These are phyloP conservation scores for Pentamera pediparva DNA, from an alignment of 53 echinoderm and acorn worm species.

Conservation along the genomic window DNA sequence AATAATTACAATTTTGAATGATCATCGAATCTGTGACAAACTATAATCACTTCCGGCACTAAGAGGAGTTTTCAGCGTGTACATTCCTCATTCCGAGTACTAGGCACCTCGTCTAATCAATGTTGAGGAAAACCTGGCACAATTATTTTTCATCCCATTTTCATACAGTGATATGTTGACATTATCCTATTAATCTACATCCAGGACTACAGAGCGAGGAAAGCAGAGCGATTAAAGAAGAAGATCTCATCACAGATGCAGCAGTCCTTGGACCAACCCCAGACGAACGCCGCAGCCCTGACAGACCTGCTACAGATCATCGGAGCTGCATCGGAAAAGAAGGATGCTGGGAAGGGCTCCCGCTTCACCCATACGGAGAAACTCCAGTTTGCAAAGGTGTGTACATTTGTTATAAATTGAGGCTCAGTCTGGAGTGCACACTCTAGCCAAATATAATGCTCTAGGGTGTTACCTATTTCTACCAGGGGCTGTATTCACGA, in stretches of 20 bases:
- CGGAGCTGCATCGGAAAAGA: conserved; percentile 51
- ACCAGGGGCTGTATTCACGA: neutral
- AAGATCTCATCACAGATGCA: conserved; percentile 66
- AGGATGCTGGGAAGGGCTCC: conserved; percentile 69
- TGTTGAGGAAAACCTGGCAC: too few species aligned
- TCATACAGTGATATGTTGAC: too few species aligned
- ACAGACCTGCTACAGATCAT: conserved; percentile 82
- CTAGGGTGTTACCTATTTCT: neutral
- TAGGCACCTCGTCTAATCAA: too few species aligned
- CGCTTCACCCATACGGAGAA: conserved; percentile 91
- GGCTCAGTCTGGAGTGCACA: too few species aligned
- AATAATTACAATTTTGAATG: too few species aligned
- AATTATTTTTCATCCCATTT: too few species aligned
- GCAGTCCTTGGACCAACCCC: conserved; percentile 70
- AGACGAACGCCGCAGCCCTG: conserved; percentile 40
- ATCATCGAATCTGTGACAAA: too few species aligned
- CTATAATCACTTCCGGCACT: too few species aligned
- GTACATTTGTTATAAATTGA: neutral
- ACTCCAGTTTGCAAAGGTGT: conserved; percentile 97
- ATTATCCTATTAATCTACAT: too few species aligned
- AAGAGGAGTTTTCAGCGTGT: too few species aligned
- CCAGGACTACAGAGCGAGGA: conserved; percentile 81
- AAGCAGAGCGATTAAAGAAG: conserved; percentile 69
- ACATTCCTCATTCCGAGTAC: too few species aligned
- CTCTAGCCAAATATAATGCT: neutral